Conservation (phyloP, 2,113 vertebrate genomes). For the Misgurnus mizolepis region DNA sequence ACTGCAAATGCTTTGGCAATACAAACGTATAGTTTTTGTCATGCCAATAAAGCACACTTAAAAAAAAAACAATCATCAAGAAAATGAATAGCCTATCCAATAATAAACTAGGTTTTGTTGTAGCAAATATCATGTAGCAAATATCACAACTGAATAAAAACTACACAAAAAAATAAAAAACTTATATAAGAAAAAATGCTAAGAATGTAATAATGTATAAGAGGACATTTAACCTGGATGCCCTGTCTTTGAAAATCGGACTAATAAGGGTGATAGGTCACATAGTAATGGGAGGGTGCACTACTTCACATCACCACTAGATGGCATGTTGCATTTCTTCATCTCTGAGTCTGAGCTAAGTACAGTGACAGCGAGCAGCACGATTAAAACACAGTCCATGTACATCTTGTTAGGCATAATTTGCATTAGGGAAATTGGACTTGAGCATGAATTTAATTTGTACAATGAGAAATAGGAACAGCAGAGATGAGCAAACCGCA, state of each 20-base stretch:
- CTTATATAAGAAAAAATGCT: neutral
- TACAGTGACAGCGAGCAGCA: neutral
- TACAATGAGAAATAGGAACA: slow-evolving; percentile 30
- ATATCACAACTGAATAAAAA: too few relatives aligned
- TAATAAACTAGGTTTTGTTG: too few relatives aligned
- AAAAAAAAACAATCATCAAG: too few relatives aligned
- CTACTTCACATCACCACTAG: slow-evolving; percentile 61
- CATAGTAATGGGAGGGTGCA: slow-evolving; percentile 33
- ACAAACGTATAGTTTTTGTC: too few relatives aligned
- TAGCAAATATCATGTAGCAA: too few relatives aligned
- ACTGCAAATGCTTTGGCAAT: too few relatives aligned
- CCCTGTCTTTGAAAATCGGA: neutral
- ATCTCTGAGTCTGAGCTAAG: neutral
- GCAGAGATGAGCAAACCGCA: neutral
- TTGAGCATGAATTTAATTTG: slow-evolving; percentile 48
- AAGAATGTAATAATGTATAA: slow-evolving; percentile 30
- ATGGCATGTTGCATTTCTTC: slow-evolving; percentile 64
- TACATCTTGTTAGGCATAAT: slow-evolving; percentile 48
- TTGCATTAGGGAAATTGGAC: slow-evolving; percentile 52
- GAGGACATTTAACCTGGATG: neutral
- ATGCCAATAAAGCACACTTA: too few relatives aligned
- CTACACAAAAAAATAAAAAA: slow-evolving; percentile 4
- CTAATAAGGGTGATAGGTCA: slow-evolving; percentile 49
- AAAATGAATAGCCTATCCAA: too few relatives aligned
- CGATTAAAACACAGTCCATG: slow-evolving; percentile 54